Base-by-base conservation (phyloP, 2,888 invertebrate genomes). In the Furcula furcula region DNA sequence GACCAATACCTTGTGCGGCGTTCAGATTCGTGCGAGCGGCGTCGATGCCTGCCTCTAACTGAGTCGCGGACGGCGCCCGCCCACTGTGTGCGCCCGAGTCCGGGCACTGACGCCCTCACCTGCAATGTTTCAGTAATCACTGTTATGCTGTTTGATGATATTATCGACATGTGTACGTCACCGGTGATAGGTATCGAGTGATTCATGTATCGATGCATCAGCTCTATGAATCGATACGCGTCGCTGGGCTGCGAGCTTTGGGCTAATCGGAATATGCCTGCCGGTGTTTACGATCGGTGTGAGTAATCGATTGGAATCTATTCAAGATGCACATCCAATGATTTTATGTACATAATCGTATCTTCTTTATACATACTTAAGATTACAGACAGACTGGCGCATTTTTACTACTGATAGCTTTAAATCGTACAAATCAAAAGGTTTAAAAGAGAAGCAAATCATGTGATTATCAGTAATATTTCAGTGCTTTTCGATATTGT, bases 11-110 rank as follows among this genome's bases (percentile, higher is more conserved):
- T 88, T 86, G 77, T 84, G 83, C 83, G 83, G 86, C 87, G 78
- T 64, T 76, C 74, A 69, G 77, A 62, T 77, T 87, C 88, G 88
- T 88, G 87, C 83, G 87, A 86, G 83, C 84, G 83, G 85, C 80
- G 75, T 70, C 78, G 73, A 55, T 65, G 87, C 87, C 87, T 70
- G 76, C 66, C 81, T 85, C 79, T 84, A 55, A 88, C 88, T 88
- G 85, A 80, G 63, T 67, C 40, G 56, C 50, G 57, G 50, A 40
- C 55, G 59, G 55, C 61, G 68, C 65, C 76, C 79, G 83, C 85
- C 82, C 79, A 79, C 81, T 66, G 53, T 36, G 56, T 55, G 56
- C 56, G 59, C 56, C 39, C 46, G 60, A 61, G 55, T 48, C 55
- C 47, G 37, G 48, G 55, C 57, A 60, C 63, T 47, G 41, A 54